Evolutionary conservation across 2,888 invertebrate species (phyloP).

Genomic region (Melanostoma mellinum): DNA sequence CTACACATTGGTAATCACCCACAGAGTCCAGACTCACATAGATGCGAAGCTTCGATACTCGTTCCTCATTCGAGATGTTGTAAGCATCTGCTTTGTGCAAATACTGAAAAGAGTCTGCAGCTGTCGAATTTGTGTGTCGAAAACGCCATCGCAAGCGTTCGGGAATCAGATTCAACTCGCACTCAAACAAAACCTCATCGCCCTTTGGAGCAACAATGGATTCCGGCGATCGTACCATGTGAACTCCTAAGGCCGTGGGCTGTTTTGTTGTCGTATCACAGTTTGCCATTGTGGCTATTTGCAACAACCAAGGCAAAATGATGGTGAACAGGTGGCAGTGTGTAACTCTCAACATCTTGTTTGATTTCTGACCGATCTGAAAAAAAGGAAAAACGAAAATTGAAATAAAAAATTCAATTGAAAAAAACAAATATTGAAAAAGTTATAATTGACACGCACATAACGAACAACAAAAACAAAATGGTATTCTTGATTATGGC

Average conservation of each 20-base stretch:
- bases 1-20: constrained; percentile 91
- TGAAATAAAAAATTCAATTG: constrained; percentile 25
- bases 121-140: constrained; percentile 83
- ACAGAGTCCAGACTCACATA: constrained; percentile 83
- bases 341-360: constrained; percentile 36
- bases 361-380: constrained; percentile 14
- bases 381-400: constrained; percentile 24
- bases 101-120: constrained; percentile 65
- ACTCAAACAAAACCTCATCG: constrained; percentile 91
- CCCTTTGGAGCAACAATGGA: constrained; percentile 90
- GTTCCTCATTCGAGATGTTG: constrained; percentile 80
- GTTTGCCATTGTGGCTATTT: constrained; percentile 34
- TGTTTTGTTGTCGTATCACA: constrained; percentile 65
- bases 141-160: constrained; percentile 91
- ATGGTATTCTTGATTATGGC: too few relatives aligned
- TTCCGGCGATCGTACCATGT: constrained; percentile 89
- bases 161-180: constrained; percentile 90
- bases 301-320: constrained; percentile 32
- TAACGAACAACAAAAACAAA: neutral
- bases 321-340: constrained; percentile 52
- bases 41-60: constrained; percentile 81
- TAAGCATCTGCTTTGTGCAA: constrained; percentile 76
- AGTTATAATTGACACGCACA: constrained; percentile 36
- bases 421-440: constrained; percentile 12
- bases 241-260: constrained; percentile 83